These are phyloP conservation scores for Schizopygopsis malacanthus DNA, from an alignment of 2,797 vertebrate genomes.

Conservation along the genomic window DNA sequence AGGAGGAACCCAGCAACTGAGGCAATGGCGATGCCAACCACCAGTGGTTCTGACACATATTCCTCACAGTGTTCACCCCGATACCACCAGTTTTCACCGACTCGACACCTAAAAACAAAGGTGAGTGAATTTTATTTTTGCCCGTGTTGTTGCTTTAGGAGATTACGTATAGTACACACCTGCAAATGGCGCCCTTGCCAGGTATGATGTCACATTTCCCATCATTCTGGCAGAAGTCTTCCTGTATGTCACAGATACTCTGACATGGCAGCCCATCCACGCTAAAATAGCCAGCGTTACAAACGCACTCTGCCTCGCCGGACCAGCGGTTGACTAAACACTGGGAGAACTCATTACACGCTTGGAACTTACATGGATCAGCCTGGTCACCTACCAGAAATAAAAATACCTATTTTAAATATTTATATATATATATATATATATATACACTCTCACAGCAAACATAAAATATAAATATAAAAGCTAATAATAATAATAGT, in stretches of 20 bases:
- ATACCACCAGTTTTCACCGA: constrained; percentile 97
- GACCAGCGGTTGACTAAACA: constrained; percentile 90
- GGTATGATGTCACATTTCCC: constrained; percentile 94
- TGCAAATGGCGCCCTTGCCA: constrained; percentile 93
- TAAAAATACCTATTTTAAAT: not conserved
- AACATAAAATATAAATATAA: not conserved
- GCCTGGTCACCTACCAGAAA: constrained; percentile 85
- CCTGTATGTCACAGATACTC: constrained; percentile 88
- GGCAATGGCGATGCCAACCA: constrained; percentile 88
- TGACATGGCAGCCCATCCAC: constrained; percentile 90
- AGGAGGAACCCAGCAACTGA: constrained; percentile 87
- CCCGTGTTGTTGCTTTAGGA: not conserved
- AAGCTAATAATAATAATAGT: not conserved
- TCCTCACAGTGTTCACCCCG: constrained; percentile 94
- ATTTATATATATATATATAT: not conserved
- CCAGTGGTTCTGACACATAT: constrained; percentile 89
- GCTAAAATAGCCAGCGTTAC: constrained; percentile 88
- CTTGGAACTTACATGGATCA: constrained; percentile 96
- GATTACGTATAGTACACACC: constrained; percentile 71
- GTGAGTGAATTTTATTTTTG: not conserved
- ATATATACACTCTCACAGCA: not conserved
- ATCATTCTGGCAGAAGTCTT: constrained; percentile 92
- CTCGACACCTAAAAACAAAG: constrained; percentile 83
- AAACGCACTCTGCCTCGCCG: constrained; percentile 92
- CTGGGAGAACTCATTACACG: constrained; percentile 91